Percentiles rank a stretch among this genome's conserved stretches.
These are phyloP conservation scores for Papilio glaucus DNA, from an alignment of 1,140 invertebrate species.

Conservation along the genomic window DNA sequence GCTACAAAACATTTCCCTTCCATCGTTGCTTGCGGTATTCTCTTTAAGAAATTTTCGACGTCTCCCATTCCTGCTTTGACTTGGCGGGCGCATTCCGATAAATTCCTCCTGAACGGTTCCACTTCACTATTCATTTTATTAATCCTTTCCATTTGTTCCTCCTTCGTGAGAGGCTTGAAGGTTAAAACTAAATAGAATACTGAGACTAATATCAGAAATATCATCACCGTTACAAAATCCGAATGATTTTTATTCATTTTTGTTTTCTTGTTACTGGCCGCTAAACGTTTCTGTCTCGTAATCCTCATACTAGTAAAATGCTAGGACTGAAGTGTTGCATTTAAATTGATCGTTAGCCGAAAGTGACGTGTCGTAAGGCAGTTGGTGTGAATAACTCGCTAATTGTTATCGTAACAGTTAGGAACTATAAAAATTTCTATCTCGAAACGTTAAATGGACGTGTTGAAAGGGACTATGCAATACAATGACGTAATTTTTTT, in stretches of 20 bases:
- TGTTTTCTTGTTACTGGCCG: slow-evolving; percentile 31
- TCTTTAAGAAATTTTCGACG: slow-evolving; percentile 72
- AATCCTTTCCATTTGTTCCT: slow-evolving; percentile 65
- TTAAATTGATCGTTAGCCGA: slow-evolving; percentile 12
- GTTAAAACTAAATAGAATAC: slow-evolving; percentile 53
- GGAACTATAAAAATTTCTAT: slow-evolving; percentile 19
- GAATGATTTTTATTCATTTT: slow-evolving; percentile 42
- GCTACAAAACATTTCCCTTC: slow-evolving; percentile 79
- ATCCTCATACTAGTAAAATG: too few relatives aligned
- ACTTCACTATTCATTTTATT: slow-evolving; percentile 70
- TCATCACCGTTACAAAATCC: slow-evolving; percentile 41
- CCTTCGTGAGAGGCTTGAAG: slow-evolving; percentile 63
- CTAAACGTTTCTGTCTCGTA: slow-evolving; percentile 30
- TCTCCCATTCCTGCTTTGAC: slow-evolving; percentile 72
- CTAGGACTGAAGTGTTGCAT: not conserved
- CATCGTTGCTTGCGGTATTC: slow-evolving; percentile 65
- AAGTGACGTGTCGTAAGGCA: slow-evolving; percentile 9
- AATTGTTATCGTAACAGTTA: slow-evolving; percentile 26
- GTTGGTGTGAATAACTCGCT: slow-evolving; percentile 19
- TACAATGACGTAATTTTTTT: too few relatives aligned
- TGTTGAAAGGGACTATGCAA: not conserved
- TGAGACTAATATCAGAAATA: slow-evolving; percentile 44
- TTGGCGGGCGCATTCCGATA: slow-evolving; percentile 74
- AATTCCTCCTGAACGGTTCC: slow-evolving; percentile 72
- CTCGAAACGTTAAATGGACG: slow-evolving; percentile 6